Conservation (phyloP, 2,113 vertebrate species). For the Serinus canaria region DNA sequence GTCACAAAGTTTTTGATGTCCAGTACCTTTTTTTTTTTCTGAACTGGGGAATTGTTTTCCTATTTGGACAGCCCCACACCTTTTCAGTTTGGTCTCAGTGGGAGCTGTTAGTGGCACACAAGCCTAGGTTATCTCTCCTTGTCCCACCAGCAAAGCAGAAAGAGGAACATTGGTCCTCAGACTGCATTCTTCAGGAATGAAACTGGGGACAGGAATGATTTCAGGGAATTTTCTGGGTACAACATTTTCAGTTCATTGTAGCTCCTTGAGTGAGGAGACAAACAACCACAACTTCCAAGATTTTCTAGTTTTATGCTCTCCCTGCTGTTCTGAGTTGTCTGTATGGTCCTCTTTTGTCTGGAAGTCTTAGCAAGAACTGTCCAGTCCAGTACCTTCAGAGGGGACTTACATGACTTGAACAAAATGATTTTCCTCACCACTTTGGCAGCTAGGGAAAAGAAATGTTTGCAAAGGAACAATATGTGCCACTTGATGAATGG, state of each 20-base stretch:
- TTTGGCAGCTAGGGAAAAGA: not conserved
- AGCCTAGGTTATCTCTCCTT: not conserved
- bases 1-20: not conserved
- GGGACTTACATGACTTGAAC: not conserved
- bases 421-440: not conserved
- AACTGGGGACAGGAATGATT: not conserved
- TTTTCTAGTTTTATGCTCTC: not conserved
- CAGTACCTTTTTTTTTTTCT: not conserved
- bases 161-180: not conserved
- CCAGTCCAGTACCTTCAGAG: not conserved
- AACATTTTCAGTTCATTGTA: not conserved
- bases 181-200: not conserved
- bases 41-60: not conserved
- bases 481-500: not conserved
- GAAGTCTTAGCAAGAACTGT: not conserved
- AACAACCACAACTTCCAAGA: not conserved
- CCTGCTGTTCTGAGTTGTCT: not conserved
- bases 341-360: not conserved
- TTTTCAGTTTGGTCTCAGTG: not conserved
- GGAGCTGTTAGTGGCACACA: not conserved
- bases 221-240: not conserved
- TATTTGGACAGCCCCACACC: not conserved
- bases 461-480: not conserved
- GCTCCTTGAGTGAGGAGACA: not conserved
- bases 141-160: not conserved